Evolutionary conservation across 30 jellyfish, hydroid and myxozoan genomes (phyloP).

Genomic region (Catostylus mosaicus): DNA sequence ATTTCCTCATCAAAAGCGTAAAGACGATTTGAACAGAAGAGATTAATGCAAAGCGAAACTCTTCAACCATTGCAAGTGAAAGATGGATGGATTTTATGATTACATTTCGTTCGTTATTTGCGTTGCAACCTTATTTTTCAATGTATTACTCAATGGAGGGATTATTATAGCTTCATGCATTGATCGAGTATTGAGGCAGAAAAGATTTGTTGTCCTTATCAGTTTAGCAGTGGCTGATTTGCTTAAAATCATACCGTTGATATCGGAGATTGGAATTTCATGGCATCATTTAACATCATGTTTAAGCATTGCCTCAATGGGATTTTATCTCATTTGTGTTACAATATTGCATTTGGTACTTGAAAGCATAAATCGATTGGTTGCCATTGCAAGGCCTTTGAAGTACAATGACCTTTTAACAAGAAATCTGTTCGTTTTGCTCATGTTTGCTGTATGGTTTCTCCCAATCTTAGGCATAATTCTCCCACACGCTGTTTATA

Average conservation of each 20-base stretch:
- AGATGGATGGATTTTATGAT: slow-evolving; percentile 9
- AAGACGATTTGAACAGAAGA: not conserved
- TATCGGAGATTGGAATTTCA: slow-evolving; percentile 2
- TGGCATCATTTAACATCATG: not conserved
- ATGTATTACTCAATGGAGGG: slow-evolving; percentile 29
- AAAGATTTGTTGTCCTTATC: slow-evolving; percentile 43
- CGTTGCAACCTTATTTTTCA: slow-evolving; percentile 6
- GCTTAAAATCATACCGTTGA: slow-evolving; percentile 41
- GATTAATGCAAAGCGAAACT: not conserved
- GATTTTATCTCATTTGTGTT: slow-evolving; percentile 51
- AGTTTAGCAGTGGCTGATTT: slow-evolving; percentile 62
- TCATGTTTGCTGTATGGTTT: slow-evolving; percentile 36
- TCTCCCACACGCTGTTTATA: slow-evolving; percentile 16
- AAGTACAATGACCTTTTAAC: slow-evolving; percentile 28
- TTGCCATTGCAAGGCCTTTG: slow-evolving; percentile 58
- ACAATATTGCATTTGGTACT: slow-evolving; percentile 52
- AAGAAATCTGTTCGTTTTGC: slow-evolving; percentile 3
- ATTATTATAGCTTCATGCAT: slow-evolving; percentile 28
- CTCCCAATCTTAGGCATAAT: slow-evolving; percentile 49
- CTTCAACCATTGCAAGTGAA: not conserved
- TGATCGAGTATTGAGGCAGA: not conserved
- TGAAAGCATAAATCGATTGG: slow-evolving; percentile 63
- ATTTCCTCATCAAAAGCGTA: not conserved
- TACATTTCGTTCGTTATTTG: slow-evolving; percentile 11
- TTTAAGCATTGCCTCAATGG: slow-evolving; percentile 20